These are phyloP conservation scores for Alligator sinensis DNA, from an alignment of 2,113 vertebrate species.

Conservation along the genomic window DNA sequence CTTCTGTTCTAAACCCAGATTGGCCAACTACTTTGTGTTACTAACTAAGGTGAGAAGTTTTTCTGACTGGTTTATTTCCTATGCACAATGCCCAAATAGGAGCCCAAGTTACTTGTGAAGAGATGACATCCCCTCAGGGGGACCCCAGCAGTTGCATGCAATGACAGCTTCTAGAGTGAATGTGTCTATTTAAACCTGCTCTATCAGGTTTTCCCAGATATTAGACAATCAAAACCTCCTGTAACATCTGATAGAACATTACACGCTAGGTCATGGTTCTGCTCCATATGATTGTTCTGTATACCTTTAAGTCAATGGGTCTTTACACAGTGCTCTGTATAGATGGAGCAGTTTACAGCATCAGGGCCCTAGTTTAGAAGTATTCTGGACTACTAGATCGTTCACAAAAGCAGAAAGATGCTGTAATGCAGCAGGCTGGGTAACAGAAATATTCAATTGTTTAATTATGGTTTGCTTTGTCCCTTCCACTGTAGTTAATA, in stretches of 20 bases:
- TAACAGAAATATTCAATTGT: not conserved
- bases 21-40: no score
- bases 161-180: not conserved
- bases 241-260: conserved; percentile 2
- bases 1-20: no score
- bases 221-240: not conserved
- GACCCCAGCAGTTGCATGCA: no score
- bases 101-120: no score
- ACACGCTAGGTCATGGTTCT: not conserved
- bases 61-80: no score
- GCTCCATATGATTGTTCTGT: not conserved
- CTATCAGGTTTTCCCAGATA: not conserved
- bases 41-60: no score
- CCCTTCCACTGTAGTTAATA: not conserved
- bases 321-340: not conserved
- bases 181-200: no score
- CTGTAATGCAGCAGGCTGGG: not conserved
- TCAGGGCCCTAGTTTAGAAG: not conserved
- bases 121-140: no score
- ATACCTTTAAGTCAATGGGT: not conserved
- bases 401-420: not conserved
- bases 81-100: no score
- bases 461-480: not conserved
- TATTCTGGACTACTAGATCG: not conserved
- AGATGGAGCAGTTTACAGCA: not conserved